A percentile compares a stretch with the other conserved stretches of the same genome.
phyloP scores from a whole-genome alignment of 2,113 vertebrate species.

The Corynorhinus townsendii region DNA sequence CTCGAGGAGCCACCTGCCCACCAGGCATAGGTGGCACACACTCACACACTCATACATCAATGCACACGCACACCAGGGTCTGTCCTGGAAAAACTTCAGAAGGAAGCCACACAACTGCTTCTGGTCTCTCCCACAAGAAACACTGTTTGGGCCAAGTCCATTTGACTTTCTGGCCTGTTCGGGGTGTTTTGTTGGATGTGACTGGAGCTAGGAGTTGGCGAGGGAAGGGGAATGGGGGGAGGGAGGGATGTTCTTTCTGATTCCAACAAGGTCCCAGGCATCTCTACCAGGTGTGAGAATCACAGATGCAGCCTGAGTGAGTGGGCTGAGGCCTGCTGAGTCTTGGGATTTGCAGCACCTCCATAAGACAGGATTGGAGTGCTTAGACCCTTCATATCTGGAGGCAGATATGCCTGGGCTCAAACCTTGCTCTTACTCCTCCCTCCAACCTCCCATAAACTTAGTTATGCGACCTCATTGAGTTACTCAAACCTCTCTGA shows the following conservation, averaged over 20 bases:
- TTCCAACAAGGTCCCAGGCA: accelerated
- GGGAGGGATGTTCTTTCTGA: neutral
- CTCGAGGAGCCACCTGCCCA: neutral
- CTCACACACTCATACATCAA: too few species aligned
- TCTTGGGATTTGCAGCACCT: neutral
- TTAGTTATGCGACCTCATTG: neutral
- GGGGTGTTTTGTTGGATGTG: too few species aligned
- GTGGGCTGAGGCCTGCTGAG: accelerated
- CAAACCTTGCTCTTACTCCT: too few species aligned
- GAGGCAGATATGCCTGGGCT: neutral
- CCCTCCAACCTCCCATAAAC: neutral
- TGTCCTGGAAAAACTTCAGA: neutral
- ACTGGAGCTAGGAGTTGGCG: neutral
- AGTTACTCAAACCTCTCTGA: neutral
- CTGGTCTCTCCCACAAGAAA: neutral
- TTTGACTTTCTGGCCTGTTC: neutral
- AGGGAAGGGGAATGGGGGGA: accelerated
- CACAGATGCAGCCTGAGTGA: accelerated
- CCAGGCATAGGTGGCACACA: neutral
- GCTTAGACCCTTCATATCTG: neutral
- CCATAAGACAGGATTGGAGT: accelerated
- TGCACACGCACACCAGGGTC: too few species aligned
- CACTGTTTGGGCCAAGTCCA: neutral
- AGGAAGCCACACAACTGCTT: neutral
- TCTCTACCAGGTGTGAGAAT: neutral